A percentile compares a stretch with the other conserved stretches of the same genome.
Conservation (phyloP, 2,797 vertebrate genomes). For the Pseudomugil tenellus region DNA sequence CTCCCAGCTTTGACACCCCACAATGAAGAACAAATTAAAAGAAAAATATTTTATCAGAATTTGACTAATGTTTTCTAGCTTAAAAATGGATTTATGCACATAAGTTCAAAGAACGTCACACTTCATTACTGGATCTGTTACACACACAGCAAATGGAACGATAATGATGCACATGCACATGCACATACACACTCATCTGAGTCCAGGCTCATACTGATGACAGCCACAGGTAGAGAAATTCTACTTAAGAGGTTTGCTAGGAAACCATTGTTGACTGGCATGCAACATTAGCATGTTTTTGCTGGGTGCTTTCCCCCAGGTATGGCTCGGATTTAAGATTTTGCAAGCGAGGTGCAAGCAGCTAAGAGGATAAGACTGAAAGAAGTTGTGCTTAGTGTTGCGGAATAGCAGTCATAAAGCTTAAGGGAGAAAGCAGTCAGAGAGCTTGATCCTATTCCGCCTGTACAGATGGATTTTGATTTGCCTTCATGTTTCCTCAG, state of each 20-base stretch:
- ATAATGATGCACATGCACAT: not conserved
- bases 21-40: slow-evolving; percentile 3
- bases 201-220: slow-evolving; percentile 10
- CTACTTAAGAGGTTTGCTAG: slow-evolving; percentile 70
- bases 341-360: slow-evolving; percentile 55
- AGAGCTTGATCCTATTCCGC: slow-evolving; percentile 57
- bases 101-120: slow-evolving; percentile 6
- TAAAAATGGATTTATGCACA: slow-evolving; percentile 13
- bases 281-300: slow-evolving; percentile 60
- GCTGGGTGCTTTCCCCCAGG: slow-evolving; percentile 56
- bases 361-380: slow-evolving; percentile 63
- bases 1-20: not conserved
- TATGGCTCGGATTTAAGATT: slow-evolving; percentile 75
- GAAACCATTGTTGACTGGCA: slow-evolving; percentile 70
- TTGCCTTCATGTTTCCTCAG: slow-evolving; percentile 23
- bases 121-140: slow-evolving; percentile 12
- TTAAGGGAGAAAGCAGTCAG: slow-evolving; percentile 52
- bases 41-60: slow-evolving; percentile 8
- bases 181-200: not conserved
- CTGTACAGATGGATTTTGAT: slow-evolving; percentile 50
- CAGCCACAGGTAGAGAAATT: slow-evolving; percentile 35
- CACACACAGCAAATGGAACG: not conserved
- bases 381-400: slow-evolving; percentile 57
- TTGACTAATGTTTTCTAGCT: slow-evolving; percentile 6
- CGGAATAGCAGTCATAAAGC: slow-evolving; percentile 63